These are phyloP conservation scores for Dicrurus megarhynchus DNA, from an alignment of 2,113 vertebrate species.

Conservation along the genomic window DNA sequence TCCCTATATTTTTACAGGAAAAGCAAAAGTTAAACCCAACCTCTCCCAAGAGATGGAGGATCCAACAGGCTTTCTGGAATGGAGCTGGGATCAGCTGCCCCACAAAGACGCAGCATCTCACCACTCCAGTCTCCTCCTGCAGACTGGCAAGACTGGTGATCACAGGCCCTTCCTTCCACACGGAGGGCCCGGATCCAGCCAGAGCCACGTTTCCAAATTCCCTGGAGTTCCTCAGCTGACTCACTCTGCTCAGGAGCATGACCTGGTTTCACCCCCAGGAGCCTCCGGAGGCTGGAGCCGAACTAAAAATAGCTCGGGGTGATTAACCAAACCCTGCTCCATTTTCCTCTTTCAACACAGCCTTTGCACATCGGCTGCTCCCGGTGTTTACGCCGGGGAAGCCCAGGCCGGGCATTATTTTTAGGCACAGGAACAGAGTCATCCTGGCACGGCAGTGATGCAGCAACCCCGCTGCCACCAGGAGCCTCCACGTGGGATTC, in stretches of 20 bases:
- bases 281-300: constrained; percentile 2
- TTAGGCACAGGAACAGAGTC: constrained; percentile 48
- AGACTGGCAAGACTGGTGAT: neutral
- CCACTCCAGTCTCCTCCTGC: neutral
- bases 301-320: constrained; percentile 57
- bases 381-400: constrained; percentile 45
- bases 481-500: neutral
- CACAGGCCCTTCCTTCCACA: neutral
- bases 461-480: neutral
- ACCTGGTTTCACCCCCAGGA: constrained; percentile 54
- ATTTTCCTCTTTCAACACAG: constrained; percentile 23
- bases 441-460: constrained; percentile 6
- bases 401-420: constrained; percentile 42
- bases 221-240: constrained; percentile 31
- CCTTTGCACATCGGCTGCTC: constrained; percentile 32
- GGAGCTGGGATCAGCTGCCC: neutral
- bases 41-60: neutral
- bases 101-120: neutral
- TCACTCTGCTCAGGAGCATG: constrained; percentile 30
- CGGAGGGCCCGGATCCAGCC: neutral
- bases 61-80: neutral
- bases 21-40: neutral
- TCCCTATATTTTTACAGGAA: rapidly evolving
- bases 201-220: neutral
- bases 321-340: constrained; percentile 51